Conservation (phyloP, 1,140 invertebrate genomes). For the Diachasmimorpha longicaudata region DNA sequence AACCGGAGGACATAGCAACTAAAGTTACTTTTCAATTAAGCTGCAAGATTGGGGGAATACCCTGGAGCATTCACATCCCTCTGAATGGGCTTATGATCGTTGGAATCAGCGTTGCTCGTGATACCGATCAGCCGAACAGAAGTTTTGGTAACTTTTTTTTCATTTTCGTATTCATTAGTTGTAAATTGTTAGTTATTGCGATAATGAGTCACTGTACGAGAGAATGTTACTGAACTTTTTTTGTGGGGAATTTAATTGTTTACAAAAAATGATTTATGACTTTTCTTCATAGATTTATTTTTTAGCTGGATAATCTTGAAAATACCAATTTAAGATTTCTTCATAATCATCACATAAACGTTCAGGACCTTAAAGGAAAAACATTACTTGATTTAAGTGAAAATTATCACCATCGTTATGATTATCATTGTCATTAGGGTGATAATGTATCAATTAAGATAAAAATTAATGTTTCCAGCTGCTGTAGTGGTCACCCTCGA, state of each 20-base stretch:
- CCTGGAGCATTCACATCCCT: neutral
- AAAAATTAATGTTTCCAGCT: neutral
- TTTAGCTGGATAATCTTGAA: neutral
- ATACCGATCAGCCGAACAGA: conserved; percentile 55
- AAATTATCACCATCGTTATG: too few relatives aligned
- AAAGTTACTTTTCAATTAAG: neutral
- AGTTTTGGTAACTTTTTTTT: too few relatives aligned
- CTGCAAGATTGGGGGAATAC: neutral
- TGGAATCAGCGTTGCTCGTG: conserved; percentile 89
- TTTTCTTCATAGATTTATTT: too few relatives aligned
- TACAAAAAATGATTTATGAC: too few relatives aligned
- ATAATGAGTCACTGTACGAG: neutral
- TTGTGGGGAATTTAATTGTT: too few relatives aligned
- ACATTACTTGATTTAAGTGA: too few relatives aligned
- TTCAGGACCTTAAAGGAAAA: too few relatives aligned
- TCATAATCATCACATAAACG: neutral
- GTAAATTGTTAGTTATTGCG: neutral
- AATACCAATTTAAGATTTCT: neutral
- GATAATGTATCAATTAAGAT: neutral
- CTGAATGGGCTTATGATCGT: conserved; percentile 63
- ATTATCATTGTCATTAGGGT: too few relatives aligned
- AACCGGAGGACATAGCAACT: neutral
- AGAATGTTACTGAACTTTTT: too few relatives aligned
- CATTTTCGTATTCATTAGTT: neutral
- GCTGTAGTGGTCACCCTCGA: conserved; percentile 81